Evolutionary conservation across 2,113 vertebrate species (phyloP).

Genomic region (Bothrops jararaca): DNA sequence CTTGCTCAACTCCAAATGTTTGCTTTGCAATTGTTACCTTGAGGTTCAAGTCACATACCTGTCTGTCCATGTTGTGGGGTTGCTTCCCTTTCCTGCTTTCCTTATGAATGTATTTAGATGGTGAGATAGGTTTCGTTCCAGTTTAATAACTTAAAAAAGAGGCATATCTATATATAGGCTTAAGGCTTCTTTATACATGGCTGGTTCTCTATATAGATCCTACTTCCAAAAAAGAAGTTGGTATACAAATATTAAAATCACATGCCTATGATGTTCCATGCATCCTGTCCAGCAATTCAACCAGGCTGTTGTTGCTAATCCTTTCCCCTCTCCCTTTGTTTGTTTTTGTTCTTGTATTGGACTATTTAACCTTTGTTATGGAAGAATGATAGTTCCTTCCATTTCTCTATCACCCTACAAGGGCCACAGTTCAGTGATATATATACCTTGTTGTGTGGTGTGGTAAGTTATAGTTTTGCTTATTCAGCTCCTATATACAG

Average conservation of each 20-base stretch:
- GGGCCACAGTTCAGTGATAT: background rate
- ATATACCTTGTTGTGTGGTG: background rate
- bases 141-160: background rate
- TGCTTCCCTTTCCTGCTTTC: background rate
- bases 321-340: background rate
- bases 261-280: background rate
- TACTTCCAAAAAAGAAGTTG: background rate
- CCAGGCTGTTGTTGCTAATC: background rate
- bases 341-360: slow-evolving; percentile 17
- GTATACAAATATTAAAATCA: background rate
- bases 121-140: background rate
- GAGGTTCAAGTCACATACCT: background rate
- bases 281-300: background rate
- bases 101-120: background rate
- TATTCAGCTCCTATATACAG: background rate
- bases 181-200: background rate
- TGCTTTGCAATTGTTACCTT: background rate
- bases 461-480: background rate
- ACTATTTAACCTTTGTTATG: slow-evolving; percentile 46
- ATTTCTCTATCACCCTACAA: background rate
- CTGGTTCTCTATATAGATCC: background rate
- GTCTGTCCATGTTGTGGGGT: background rate
- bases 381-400: slow-evolving; percentile 4
- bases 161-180: background rate
- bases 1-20: background rate